Evolutionary conservation across 2,113 vertebrate genomes (phyloP).

Genomic region (Drymodes brunneopygia): DNA sequence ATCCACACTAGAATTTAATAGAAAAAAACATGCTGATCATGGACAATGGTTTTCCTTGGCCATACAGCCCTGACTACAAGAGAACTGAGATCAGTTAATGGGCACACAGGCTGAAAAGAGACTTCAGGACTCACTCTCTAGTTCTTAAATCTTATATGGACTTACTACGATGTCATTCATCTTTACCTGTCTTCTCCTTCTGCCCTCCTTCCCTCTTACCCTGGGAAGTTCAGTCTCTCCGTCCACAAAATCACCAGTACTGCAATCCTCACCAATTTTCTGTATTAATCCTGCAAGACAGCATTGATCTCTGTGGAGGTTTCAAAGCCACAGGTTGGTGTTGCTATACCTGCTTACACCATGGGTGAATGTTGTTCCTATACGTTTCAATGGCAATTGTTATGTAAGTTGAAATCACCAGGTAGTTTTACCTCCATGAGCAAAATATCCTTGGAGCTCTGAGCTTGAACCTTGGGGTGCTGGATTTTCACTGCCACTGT

Average conservation of each 20-base stretch:
- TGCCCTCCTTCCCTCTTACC: background rate
- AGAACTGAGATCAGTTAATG: background rate
- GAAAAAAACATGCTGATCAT: background rate
- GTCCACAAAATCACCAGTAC: background rate
- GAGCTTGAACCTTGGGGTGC: slow-evolving; percentile 91
- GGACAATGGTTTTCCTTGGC: background rate
- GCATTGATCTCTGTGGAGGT: background rate
- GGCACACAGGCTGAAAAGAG: background rate
- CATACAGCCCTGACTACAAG: background rate
- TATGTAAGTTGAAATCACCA: background rate
- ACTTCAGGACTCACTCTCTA: background rate
- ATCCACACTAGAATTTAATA: background rate
- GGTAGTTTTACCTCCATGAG: slow-evolving; percentile 88
- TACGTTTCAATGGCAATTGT: background rate
- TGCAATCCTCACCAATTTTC: background rate
- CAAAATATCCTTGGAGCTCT: slow-evolving; percentile 90
- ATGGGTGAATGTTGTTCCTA: background rate
- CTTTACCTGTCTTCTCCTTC: background rate
- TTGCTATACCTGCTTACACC: background rate
- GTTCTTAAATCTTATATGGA: background rate
- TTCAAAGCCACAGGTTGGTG: background rate
- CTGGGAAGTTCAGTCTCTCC: background rate
- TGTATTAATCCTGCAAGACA: background rate
- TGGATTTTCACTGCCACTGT: slow-evolving; percentile 96
- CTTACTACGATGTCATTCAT: background rate